phyloP scores from a whole-genome alignment of 2,113 vertebrate species.

The Uropsilus gracilis region DNA sequence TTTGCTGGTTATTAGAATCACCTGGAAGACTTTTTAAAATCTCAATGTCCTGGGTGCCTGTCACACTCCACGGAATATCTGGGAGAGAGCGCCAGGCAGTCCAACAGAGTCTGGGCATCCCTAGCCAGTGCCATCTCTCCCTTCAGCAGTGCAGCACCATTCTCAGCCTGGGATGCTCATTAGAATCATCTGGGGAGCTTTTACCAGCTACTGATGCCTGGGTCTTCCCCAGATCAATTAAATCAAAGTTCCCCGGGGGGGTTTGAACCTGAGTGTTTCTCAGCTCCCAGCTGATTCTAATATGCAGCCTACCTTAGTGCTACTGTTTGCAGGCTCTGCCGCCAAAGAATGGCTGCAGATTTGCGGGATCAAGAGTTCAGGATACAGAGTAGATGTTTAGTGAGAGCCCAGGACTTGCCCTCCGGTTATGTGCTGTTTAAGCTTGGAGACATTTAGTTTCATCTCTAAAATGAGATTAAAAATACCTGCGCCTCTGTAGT shows the following conservation, averaged over 20 bases:
- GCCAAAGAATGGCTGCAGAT: background rate
- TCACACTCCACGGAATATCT: background rate
- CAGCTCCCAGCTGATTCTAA: background rate
- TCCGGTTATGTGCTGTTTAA: background rate
- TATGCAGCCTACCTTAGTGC: background rate
- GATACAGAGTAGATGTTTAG: background rate
- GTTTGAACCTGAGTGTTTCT: background rate
- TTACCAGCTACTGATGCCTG: background rate
- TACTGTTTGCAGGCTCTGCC: background rate
- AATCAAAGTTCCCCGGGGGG: background rate
- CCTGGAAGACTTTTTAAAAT: background rate
- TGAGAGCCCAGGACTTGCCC: background rate
- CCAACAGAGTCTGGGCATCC: background rate
- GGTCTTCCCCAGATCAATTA: slow-evolving; percentile 20
- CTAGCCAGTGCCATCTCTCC: background rate
- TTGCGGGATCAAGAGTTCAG: background rate
- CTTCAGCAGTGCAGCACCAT: background rate
- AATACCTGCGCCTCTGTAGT: background rate
- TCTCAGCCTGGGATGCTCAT: background rate
- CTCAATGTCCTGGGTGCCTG: background rate
- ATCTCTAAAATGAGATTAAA: background rate
- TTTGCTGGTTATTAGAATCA: background rate
- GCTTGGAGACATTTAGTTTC: background rate
- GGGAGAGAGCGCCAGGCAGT: background rate
- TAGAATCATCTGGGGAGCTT: background rate